Evolutionary conservation across 2,888 invertebrate species (phyloP), one percentile per base, ranked within the genome.

Genomic region (Chesias legatella): DNA sequence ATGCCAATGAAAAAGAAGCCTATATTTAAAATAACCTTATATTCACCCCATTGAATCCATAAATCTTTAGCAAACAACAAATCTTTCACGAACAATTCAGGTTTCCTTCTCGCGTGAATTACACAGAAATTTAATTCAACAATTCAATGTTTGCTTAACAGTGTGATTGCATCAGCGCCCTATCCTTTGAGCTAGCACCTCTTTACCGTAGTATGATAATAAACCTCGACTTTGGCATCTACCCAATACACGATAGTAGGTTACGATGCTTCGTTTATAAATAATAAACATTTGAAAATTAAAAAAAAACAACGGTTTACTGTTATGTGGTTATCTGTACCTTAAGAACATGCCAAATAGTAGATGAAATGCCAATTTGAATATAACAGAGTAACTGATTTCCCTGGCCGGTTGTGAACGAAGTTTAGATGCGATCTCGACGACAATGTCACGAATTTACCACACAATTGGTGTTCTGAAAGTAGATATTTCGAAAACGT

Each of bases 341-440:
- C 20, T 56, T 60, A 56, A 58, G 52, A 56, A 40, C 32, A 23
- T 59, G 66, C 61, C 58, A 61, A 63, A 45, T 45, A 47, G 35
- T 36, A 35, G 46, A 52, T 48, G 48, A 51, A 58, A 58, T 53
- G 44, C 40, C 43, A 51, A 59, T 57, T 65, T 54, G 47, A 56
- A 51, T 55, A 49, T 50, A 52, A 50, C 53, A 50, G 44, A 52
- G 53, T 46, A 55, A 45, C 47, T 51, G 56, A 63, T 64, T 60
- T 60, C 51, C 56, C 58, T 32, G 35, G 57, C 38, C 40, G 44
- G 38, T 48, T 46, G 50, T 43, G 44, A 43, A 32, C 31, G 43
- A 35, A 45, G 42, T 46, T 49, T 17, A 33, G 38, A 46, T 43
- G 43, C 41, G 39, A 46, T 48, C 39, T 49, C 22, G 38, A 44